Percentiles rank a stretch among this genome's conserved stretches.
Evolutionary conservation across 1,140 invertebrate species (phyloP).

Genomic region (Ruditapes philippinarum): DNA sequence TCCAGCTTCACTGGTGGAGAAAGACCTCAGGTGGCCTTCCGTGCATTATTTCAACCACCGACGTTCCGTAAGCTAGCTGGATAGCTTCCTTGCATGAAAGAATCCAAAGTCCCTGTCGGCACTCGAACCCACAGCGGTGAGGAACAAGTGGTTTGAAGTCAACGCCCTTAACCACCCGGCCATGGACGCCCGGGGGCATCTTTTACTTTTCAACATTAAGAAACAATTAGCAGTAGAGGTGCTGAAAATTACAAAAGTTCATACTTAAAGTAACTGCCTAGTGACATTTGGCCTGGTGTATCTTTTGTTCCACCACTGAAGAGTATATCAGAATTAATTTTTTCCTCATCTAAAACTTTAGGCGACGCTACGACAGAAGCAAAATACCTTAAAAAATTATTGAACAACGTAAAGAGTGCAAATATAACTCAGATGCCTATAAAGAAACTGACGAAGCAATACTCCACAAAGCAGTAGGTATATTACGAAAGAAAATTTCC

Average conservation of each 20-base stretch:
- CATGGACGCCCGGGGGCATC: too few species aligned
- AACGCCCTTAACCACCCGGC: too few species aligned
- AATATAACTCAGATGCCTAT: neutral
- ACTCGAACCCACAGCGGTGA: too few species aligned
- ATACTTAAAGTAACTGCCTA: neutral
- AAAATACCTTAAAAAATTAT: neutral
- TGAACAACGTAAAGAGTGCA: too few species aligned
- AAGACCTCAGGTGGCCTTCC: too few species aligned
- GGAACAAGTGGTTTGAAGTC: too few species aligned
- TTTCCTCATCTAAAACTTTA: neutral
- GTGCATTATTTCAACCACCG: too few species aligned
- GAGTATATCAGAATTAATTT: neutral
- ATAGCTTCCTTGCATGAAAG: too few species aligned
- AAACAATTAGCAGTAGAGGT: neutral
- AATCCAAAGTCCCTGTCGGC: too few species aligned
- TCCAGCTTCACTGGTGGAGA: too few species aligned
- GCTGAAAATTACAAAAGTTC: neutral
- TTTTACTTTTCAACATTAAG: neutral
- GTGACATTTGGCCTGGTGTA: neutral
- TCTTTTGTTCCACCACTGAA: neutral
- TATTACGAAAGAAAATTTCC: neutral
- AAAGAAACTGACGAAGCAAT: neutral
- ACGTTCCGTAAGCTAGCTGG: too few species aligned
- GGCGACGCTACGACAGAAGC: neutral
- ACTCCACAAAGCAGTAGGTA: slow-evolving; percentile 17